Base-by-base conservation (phyloP, 1,140 invertebrate genomes). In the Panulirus ornatus region DNA sequence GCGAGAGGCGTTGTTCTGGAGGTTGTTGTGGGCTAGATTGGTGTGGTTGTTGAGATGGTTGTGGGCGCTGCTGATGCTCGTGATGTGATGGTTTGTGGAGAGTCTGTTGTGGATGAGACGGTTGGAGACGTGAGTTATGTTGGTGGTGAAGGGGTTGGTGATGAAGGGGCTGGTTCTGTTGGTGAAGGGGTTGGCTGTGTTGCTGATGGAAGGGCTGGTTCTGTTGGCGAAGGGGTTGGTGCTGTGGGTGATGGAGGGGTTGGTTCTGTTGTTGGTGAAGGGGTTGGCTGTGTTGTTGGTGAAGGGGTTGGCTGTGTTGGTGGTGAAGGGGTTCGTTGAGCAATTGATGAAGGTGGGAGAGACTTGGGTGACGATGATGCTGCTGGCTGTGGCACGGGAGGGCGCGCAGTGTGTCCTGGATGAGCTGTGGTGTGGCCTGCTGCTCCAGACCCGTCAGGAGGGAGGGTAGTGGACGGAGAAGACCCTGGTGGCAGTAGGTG, bases 401-500 rank as follows among this genome's bases (percentile, higher is more conserved):
- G n/a, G 76, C 42, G 6, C 38, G 42, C 22, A 79, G 42, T 14
- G 76, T 51, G 34, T 79, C 76, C 38, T 79, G 76, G 11, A 79
- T 51, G 30, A 79, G 27, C 47, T 79, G 42, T 42, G 76, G 76
- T 22, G 76, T 51, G 1, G 42, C 44, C 42, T 79, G 76, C 75
- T 44, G 75, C n/a, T 79, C 30, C 1, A 51, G 38, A 51, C 47
- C 34, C 30, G 16, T 38, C 22, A 79, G 76, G 9, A 79, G 76
- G 9, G 75, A 76, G n/a, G 76, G 30, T 42, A 79, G n/a, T 79
- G 76, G 76, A 79, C 76, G 76, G 76, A 79, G 47, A 38, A 51
- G 34, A 8, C 76, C 76, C 9, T 79, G 76, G 76, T 79, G 76
- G 76, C 42, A 51, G 22, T 51, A 79, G 14, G 51, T 42, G 42